These are phyloP conservation scores for Pempheris klunzingeri DNA, from an alignment of 2,797 vertebrate genomes.

Conservation along the genomic window DNA sequence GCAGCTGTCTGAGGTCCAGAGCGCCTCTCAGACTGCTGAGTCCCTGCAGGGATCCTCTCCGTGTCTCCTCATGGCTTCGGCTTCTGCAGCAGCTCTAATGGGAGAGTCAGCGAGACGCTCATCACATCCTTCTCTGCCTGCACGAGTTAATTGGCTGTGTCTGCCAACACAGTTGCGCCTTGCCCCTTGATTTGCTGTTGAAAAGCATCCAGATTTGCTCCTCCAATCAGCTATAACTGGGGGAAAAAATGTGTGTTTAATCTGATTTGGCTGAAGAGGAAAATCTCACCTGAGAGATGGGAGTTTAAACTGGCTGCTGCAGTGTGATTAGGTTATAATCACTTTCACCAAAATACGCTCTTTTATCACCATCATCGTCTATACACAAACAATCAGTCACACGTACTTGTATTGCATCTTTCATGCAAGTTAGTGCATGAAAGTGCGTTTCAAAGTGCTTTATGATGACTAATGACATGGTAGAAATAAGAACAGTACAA, in stretches of 20 bases:
- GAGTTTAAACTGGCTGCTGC: not conserved
- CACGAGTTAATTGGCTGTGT: conserved; percentile 44
- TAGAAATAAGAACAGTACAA: not conserved
- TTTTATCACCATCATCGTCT: not conserved
- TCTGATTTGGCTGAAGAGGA: conserved; percentile 22
- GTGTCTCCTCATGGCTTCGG: conserved; percentile 31
- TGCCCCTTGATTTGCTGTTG: conserved; percentile 63
- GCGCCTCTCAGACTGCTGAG: conserved; percentile 26
- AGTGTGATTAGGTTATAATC: not conserved
- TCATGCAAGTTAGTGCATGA: not conserved
- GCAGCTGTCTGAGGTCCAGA: conserved; percentile 39
- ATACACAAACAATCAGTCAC: not conserved
- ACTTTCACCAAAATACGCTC: not conserved
- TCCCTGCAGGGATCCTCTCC: conserved; percentile 33
- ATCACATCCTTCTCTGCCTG: conserved; percentile 24
- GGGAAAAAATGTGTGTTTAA: not conserved
- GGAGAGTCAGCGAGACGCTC: conserved; percentile 23
- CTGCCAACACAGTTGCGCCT: conserved; percentile 53
- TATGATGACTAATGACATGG: not conserved
- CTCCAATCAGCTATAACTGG: conserved; percentile 22
- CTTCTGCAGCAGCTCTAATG: conserved; percentile 28
- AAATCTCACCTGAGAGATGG: not conserved
- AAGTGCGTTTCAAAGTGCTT: not conserved
- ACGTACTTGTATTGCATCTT: not conserved
- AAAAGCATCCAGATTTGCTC: conserved; percentile 54